Conservation (phyloP, 2,888 invertebrate species). For the Andrena praecox region DNA sequence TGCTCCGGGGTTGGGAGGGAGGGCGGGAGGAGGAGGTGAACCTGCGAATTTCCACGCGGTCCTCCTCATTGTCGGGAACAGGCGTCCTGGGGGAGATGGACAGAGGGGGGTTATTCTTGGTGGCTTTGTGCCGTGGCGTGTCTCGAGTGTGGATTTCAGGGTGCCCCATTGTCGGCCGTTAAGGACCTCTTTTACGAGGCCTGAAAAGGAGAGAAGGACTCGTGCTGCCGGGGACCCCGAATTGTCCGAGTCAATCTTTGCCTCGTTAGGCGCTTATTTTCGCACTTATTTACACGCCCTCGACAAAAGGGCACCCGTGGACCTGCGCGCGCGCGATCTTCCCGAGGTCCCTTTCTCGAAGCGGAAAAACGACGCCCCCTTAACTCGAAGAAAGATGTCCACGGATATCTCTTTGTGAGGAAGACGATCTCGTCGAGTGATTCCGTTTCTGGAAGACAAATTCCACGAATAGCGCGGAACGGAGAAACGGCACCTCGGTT, state of each 20-base stretch:
- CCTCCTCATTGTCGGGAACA: conserved; percentile 73
- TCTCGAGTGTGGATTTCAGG: conserved; percentile 81
- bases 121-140: conserved; percentile 60
- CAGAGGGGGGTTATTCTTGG: conserved; percentile 51
- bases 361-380: neutral
- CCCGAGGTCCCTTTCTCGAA: conserved; percentile 21
- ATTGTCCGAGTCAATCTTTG: conserved; percentile 84
- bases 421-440: conserved; percentile 34
- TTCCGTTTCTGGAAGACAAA: conserved; percentile 4
- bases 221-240: conserved; percentile 74
- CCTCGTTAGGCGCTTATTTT: conserved; percentile 85
- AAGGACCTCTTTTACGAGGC: conserved; percentile 76
- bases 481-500: neutral
- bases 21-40: conserved; percentile 76
- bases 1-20: conserved; percentile 47
- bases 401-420: conserved; percentile 13
- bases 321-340: conserved; percentile 38
- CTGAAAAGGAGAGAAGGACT: conserved; percentile 73
- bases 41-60: conserved; percentile 82
- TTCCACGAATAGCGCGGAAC: conserved; percentile 16
- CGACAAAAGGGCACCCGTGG: conserved; percentile 54
- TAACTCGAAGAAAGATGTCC: neutral
- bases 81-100: neutral
- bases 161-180: conserved; percentile 75
- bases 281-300: conserved; percentile 81